These are phyloP conservation scores for Mobula hypostoma DNA, from an alignment of 2,113 vertebrate species.

Conservation along the genomic window DNA sequence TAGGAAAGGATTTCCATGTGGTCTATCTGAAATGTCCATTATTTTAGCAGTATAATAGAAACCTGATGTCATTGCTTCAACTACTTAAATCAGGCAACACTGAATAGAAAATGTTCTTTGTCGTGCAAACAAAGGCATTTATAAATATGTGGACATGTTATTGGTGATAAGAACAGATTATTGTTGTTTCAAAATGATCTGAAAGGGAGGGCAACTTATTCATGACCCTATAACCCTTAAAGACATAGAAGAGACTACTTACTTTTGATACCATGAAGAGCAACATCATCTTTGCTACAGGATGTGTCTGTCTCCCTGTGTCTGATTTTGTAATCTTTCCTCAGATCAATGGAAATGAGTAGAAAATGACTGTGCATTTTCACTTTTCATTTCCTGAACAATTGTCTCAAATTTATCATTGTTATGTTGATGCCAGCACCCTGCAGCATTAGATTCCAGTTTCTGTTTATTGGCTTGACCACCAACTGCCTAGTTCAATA, in stretches of 20 bases:
- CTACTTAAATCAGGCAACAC: background rate
- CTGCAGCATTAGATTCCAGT: background rate
- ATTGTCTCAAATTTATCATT: background rate
- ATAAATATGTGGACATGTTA: background rate
- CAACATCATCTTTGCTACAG: background rate
- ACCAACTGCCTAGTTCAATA: background rate
- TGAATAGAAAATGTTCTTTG: background rate
- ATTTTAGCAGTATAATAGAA: background rate
- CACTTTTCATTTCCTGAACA: constrained; percentile 11
- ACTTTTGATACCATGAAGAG: background rate
- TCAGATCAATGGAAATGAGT: background rate
- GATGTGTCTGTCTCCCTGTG: background rate
- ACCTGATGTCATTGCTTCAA: background rate
- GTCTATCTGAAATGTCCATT: background rate
- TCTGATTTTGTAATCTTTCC: background rate
- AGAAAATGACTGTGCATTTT: background rate
- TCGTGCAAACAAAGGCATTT: background rate
- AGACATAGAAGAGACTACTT: background rate
- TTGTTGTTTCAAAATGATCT: background rate
- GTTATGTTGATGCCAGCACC: background rate
- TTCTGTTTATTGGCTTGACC: background rate
- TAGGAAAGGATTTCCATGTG: background rate
- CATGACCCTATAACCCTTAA: background rate
- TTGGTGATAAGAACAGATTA: background rate
- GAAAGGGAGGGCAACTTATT: background rate